Conservation (phyloP, 2,888 invertebrate genomes). For the Parochlus steinenii region DNA sequence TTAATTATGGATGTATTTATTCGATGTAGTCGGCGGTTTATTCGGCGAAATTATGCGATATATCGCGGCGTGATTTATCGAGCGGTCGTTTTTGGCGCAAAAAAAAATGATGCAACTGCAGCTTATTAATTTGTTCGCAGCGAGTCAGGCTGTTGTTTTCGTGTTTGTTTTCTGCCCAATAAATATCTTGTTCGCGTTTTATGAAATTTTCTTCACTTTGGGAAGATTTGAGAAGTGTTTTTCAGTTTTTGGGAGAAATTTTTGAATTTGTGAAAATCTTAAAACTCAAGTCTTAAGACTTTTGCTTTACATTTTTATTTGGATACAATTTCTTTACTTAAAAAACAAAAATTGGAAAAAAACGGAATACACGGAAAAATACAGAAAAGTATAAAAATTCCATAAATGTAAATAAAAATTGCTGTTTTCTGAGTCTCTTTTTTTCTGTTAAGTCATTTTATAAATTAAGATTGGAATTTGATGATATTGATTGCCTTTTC, state of each 20-base stretch:
- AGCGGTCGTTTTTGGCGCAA: conserved; percentile 2
- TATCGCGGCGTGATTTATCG: no score
- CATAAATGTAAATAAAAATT: no score
- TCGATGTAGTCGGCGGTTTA: conserved; percentile 9
- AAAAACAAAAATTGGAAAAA: no score
- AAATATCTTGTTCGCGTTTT: background rate
- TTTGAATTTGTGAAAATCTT: no score
- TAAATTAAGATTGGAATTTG: conserved; percentile 12
- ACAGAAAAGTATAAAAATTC: no score
- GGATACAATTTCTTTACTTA: no score
- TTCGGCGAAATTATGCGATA: no score
- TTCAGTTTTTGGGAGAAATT: no score
- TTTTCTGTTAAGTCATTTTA: conserved; percentile 13
- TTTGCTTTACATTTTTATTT: no score
- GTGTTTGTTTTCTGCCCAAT: background rate
- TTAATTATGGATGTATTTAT: conserved; percentile 9
- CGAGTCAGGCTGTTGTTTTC: background rate
- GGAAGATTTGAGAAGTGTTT: background rate
- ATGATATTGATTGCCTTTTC: conserved; percentile 12
- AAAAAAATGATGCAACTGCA: conserved; percentile 1
- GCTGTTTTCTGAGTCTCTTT: conserved; percentile 1
- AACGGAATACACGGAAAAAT: no score
- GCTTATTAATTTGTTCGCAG: background rate
- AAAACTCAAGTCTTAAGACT: no score
- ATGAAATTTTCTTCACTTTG: background rate